phyloP scores from a whole-genome alignment of 2,113 vertebrate species.

The Pitta sordida region DNA sequence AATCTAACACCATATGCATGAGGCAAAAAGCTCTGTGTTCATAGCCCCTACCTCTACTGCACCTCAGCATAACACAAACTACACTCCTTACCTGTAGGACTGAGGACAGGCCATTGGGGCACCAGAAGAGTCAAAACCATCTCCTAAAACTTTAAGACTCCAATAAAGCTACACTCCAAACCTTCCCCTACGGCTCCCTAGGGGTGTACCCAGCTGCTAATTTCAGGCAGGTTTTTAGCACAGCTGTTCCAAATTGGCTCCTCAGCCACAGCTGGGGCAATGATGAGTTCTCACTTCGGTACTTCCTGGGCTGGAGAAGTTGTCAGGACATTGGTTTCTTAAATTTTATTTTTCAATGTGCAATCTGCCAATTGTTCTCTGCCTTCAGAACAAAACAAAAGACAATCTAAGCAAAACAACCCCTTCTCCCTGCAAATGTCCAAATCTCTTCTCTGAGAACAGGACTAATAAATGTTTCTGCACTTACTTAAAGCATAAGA shows the following conservation, averaged over 20 bases:
- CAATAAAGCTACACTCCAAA: rapidly evolving
- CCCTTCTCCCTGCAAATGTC: not conserved
- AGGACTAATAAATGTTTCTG: not conserved
- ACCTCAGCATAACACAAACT: not conserved
- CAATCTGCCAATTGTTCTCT: not conserved
- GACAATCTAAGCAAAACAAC: not conserved
- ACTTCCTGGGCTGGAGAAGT: not conserved
- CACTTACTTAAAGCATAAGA: not conserved
- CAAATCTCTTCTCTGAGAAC: not conserved
- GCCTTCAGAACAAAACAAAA: not conserved
- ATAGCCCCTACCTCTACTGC: rapidly evolving
- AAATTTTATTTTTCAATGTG: not conserved
- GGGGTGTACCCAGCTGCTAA: not conserved
- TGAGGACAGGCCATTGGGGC: rapidly evolving
- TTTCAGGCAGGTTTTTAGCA: not conserved
- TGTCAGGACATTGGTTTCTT: not conserved
- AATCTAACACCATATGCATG: rapidly evolving
- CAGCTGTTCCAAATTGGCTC: conserved; percentile 32
- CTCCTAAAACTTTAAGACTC: rapidly evolving
- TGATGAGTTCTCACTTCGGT: not conserved
- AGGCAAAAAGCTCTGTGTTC: not conserved
- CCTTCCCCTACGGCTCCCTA: rapidly evolving
- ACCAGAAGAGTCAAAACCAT: not conserved
- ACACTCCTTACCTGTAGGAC: rapidly evolving
- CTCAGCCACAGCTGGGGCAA: conserved; percentile 2